Base-by-base conservation (phyloP, 2,888 invertebrate genomes). In the Psococerastis gibbosa region DNA sequence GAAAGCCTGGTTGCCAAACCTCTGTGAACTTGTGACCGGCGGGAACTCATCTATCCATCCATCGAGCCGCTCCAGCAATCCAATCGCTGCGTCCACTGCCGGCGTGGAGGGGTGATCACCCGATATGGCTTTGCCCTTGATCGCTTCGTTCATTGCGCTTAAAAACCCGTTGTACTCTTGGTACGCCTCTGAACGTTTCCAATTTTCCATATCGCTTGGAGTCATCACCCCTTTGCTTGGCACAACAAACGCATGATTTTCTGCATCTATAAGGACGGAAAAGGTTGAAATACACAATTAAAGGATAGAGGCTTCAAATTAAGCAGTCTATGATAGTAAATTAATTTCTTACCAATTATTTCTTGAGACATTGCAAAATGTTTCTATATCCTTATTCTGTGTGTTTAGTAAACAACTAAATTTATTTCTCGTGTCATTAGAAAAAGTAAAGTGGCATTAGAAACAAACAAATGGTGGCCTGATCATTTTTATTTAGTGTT, bases 1-100 rank as follows among this genome's bases (percentile, higher is more conserved):
- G 61, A 88, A 99, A 0, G 95, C 84, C 57, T 78, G 76, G 61
- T 98, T 98, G 3, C 98, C 98, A 69, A 95, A 98, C 47, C 98
- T 69, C 60, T 97, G 95, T 0, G 94, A 91, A 56, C 94, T 91
- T 49, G 85, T 78, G 23, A 85, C 66, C 0, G 92, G 87, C 32
- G 92, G 92, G 48, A 78, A 83, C 47, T 84, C 77, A 53, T 81
- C 78, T 41, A 94, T 71, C 61, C 82, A 67, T 45, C 64, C 60
- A 49, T 79, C 74, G 47, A 95, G 61, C 53, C 68, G 72, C 8
- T 79, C 72, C 35, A 97, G 64, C 53, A 94, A 57, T 0, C 57
- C 55, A 9, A 81, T 48, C 9, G 91, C 56, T 50, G 73, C 75
- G 27, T 60, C 57, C 18, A 80, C 63, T 50, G 66, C 67, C 13